Evolutionary conservation across 2,888 invertebrate genomes (phyloP), one percentile per base, ranked within the genome.

Genomic region (Cantharis rustica): DNA sequence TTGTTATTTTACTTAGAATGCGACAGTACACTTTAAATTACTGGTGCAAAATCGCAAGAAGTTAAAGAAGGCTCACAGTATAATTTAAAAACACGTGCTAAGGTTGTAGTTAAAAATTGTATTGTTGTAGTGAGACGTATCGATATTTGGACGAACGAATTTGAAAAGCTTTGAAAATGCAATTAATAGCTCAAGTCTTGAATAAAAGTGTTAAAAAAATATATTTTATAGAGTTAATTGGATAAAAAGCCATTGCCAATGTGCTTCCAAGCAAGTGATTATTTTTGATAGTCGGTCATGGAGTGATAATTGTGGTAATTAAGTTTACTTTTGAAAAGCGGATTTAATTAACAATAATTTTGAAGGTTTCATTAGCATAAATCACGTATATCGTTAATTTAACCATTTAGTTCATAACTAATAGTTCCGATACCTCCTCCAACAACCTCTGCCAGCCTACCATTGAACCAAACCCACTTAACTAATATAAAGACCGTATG

Each of bases 401-500:
- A 75, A 68, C 69, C 70, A 77, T 75, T 73, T 77, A 77, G 77
- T 27, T 71, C 20, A 63, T 77, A 77, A 77, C 77, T 77, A 77
- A 77, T 77, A 75, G 75, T 72, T 72, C 79, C 68, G 70, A 78
- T 79, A 73, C 80, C 81, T 76, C 81, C 81, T 77, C 73, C 71
- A 77, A 72, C 80, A 79, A 79, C 78, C 80, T 63, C 63, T 23
- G 15, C 66, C 78, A 75, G 26, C 77, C 77, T 78, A 80, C 79
- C 79, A 75, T 79, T 31, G 71, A 73, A 75, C 76, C 69, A 76
- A 77, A 75, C 80, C 81, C 78, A 81, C 80, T 82, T 82, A 81
- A 83, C 84, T 83, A 84, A 85, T 84, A 85, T 82, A 85, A 86
- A 84, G 83, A 81, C 83, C 82, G 83, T 85, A 84, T 84, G 84